phyloP scores from a whole-genome alignment of 2,888 invertebrate genomes.

The Hetaerina titia region DNA sequence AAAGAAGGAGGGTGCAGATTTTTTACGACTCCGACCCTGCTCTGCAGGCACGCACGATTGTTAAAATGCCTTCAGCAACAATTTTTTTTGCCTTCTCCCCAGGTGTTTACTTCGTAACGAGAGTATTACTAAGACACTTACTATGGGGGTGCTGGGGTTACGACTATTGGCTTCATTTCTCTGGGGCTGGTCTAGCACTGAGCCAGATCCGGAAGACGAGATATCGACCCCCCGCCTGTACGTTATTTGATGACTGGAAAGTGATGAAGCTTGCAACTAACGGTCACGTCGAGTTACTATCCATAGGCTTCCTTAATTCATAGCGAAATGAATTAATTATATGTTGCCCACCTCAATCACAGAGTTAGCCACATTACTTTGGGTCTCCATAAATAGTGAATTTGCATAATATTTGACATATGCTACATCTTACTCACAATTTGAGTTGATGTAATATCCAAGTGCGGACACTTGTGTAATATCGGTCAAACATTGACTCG shows the following conservation, averaged over 20 bases:
- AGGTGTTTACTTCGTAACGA: background rate
- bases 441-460: too few species aligned
- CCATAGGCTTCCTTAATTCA: too few species aligned
- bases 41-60: background rate
- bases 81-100: background rate
- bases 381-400: too few species aligned
- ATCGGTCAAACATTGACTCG: too few species aligned
- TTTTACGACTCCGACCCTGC: background rate
- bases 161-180: background rate
- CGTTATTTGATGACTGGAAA: background rate
- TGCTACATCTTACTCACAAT: too few species aligned
- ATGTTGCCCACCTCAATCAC: background rate
- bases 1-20: background rate
- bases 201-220: background rate
- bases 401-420: too few species aligned
- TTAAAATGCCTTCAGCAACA: background rate
- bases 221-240: background rate
- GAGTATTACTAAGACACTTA: background rate
- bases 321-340: too few species aligned
- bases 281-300: too few species aligned
- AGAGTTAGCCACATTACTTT: background rate
- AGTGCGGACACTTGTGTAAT: too few species aligned
- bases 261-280: background rate
- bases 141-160: background rate
- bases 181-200: background rate